A percentile compares a stretch with the other conserved stretches of the same genome.
phyloP scores from a whole-genome alignment of 2,797 vertebrate species.

The Synanceia verrucosa region DNA sequence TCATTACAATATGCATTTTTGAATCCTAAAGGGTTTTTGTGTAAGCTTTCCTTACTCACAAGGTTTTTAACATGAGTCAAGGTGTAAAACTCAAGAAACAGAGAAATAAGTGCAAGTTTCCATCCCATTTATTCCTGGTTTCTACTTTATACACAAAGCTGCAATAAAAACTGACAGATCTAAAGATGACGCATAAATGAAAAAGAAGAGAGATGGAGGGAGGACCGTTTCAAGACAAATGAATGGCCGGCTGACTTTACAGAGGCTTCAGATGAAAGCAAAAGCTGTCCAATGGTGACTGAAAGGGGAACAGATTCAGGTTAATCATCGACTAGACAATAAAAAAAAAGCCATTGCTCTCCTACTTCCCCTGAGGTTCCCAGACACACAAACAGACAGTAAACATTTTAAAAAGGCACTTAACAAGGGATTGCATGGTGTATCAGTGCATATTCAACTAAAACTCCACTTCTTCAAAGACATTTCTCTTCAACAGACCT shows the following conservation, averaged over 20 bases:
- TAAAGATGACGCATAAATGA: slow-evolving; percentile 35
- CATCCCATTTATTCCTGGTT: slow-evolving; percentile 71
- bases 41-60: not conserved
- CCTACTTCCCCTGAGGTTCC: slow-evolving; percentile 71
- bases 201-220: slow-evolving; percentile 26
- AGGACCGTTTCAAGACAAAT: slow-evolving; percentile 11
- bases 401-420: slow-evolving; percentile 78
- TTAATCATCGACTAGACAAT: slow-evolving; percentile 55
- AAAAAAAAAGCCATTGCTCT: slow-evolving; percentile 53
- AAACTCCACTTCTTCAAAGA: slow-evolving; percentile 52
- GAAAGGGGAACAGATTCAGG: slow-evolving; percentile 56
- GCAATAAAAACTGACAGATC: slow-evolving; percentile 58
- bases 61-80: not conserved
- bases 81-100: not conserved
- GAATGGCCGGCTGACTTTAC: slow-evolving; percentile 26
- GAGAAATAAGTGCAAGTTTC: slow-evolving; percentile 25
- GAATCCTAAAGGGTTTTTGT: not conserved
- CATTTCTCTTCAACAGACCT: slow-evolving; percentile 38
- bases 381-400: slow-evolving; percentile 62
- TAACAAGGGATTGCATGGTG: slow-evolving; percentile 70
- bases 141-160: slow-evolving; percentile 68
- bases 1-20: not conserved
- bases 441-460: slow-evolving; percentile 69
- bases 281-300: slow-evolving; percentile 34
- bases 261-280: slow-evolving; percentile 55